Percentiles rank a stretch among this genome's conserved stretches.
These are phyloP conservation scores for Serripes groenlandicus DNA, from an alignment of 2,888 invertebrate genomes.

Conservation along the genomic window DNA sequence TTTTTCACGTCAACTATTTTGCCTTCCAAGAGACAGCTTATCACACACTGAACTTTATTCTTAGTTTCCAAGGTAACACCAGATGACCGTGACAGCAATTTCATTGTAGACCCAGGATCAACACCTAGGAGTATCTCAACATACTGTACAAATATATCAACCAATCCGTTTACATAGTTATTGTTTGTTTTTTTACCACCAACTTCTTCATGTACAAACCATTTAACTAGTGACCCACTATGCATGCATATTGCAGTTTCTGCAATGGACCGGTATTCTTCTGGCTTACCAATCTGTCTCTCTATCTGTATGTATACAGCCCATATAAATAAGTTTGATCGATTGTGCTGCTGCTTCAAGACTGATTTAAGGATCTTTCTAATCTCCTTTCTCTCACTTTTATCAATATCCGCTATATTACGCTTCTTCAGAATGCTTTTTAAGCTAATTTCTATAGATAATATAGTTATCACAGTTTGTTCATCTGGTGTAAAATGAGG, in stretches of 20 bases:
- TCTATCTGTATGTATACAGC: slow-evolving; percentile 82
- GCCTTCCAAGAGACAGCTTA: slow-evolving; percentile 68
- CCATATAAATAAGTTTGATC: slow-evolving; percentile 85
- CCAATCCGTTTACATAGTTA: slow-evolving; percentile 31
- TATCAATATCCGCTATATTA: slow-evolving; percentile 32
- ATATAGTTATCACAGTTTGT: slow-evolving; percentile 69
- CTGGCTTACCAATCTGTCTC: slow-evolving; percentile 74
- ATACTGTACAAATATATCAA: slow-evolving; percentile 69
- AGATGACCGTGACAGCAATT: slow-evolving; percentile 27
- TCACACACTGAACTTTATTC: slow-evolving; percentile 51
- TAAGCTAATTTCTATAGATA: slow-evolving; percentile 29
- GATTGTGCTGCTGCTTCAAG: slow-evolving; percentile 82
- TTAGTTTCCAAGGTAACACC: slow-evolving; percentile 31
- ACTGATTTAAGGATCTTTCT: slow-evolving; percentile 83
- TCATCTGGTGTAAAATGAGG: slow-evolving; percentile 61
- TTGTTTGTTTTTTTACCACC: slow-evolving; percentile 34
- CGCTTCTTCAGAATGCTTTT: slow-evolving; percentile 27
- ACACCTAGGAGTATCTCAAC: slow-evolving; percentile 72
- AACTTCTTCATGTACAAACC: slow-evolving; percentile 10
- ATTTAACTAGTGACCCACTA: slow-evolving; percentile 48
- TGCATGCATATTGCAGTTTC: slow-evolving; percentile 80
- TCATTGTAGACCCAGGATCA: not conserved
- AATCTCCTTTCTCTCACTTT: slow-evolving; percentile 76
- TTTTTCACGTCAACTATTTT: slow-evolving; percentile 62
- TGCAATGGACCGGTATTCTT: slow-evolving; percentile 81